A percentile compares a stretch with the other conserved stretches of the same genome.
These are phyloP conservation scores for western clawed frog (Xenopus tropicalis) DNA, from an alignment of 2,113 vertebrate genomes.

Conservation along the genomic window UCB_Xtro_10.0 CM004448.2:57797501-57798000, in stretches of 20 bases:
- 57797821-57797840: conserved; percentile 33
- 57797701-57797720: conserved; percentile 15
- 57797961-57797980: conserved; percentile 12
- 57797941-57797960: conserved; percentile 2
- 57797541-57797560: too few species aligned
- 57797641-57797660: too few species aligned
- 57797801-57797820: conserved; percentile 25
- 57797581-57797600: too few species aligned
- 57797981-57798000: neutral
- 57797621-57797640: too few species aligned
- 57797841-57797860: conserved; percentile 43
- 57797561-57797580: too few species aligned
- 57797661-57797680: too few species aligned
- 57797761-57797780: neutral
- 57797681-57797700: neutral
- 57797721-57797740: neutral
- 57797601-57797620: too few species aligned
- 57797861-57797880: conserved; percentile 38
- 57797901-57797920: conserved; percentile 36
- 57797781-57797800: conserved; percentile 14
- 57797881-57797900: conserved; percentile 10
- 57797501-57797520: too few species aligned
- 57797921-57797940: conserved; percentile 9
- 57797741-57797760: conserved; percentile 4
- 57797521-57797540: too few species aligned